phyloP scores from a whole-genome alignment of 2,888 invertebrate species.

The Beris chalybata region DNA sequence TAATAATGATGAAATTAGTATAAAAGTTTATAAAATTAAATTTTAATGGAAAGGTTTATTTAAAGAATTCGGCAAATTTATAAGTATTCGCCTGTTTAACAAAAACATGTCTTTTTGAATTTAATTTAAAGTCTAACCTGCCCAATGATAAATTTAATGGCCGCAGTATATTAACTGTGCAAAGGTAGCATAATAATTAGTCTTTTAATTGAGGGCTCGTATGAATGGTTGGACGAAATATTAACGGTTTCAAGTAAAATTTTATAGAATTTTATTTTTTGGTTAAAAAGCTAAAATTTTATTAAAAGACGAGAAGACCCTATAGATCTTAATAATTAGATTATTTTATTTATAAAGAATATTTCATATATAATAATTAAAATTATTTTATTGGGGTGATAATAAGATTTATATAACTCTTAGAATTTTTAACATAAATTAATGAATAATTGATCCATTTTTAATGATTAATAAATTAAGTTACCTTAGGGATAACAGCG shows the following conservation, averaged over 20 bases:
- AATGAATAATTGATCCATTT: constrained; percentile 61
- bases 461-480: constrained; percentile 68
- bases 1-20: constrained; percentile 66
- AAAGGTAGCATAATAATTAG: constrained; percentile 81
- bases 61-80: constrained; percentile 68
- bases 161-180: constrained; percentile 78
- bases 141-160: constrained; percentile 80
- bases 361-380: constrained; percentile 46
- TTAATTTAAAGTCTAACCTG: constrained; percentile 69
- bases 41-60: constrained; percentile 53
- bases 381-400: constrained; percentile 68
- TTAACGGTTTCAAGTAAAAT: constrained; percentile 62
- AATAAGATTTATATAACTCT: constrained; percentile 64
- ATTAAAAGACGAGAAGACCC: constrained; percentile 77
- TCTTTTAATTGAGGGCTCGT: constrained; percentile 77
- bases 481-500: constrained; percentile 86
- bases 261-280: constrained; percentile 61
- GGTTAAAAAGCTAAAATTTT: constrained; percentile 68
- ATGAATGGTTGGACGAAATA: constrained; percentile 72
- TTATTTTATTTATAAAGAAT: constrained; percentile 53
- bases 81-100: constrained; percentile 70
- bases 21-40: constrained; percentile 46
- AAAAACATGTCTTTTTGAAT: constrained; percentile 73
- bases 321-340: constrained; percentile 67
- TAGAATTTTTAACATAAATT: constrained; percentile 55